A percentile compares a stretch with the other conserved stretches of the same genome.
Conservation (phyloP, 2,797 vertebrate species). For the Apodemus agrarius region DNA sequence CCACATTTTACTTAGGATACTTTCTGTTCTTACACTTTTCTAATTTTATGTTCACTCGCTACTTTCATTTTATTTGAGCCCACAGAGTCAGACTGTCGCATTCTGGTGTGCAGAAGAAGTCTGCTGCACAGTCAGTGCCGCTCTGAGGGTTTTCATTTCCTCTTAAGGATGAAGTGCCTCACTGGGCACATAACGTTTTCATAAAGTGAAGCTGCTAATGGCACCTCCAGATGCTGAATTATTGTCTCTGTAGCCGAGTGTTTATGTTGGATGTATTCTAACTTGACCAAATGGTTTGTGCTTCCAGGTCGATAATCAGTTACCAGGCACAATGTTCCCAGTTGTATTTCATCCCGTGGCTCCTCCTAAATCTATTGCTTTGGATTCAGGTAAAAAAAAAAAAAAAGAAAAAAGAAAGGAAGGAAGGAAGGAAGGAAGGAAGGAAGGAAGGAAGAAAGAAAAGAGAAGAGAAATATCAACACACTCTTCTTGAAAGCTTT, state of each 20-base stretch:
- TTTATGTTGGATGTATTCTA: not conserved
- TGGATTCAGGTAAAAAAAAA: slow-evolving; percentile 94
- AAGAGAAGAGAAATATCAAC: not conserved
- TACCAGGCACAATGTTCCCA: slow-evolving; percentile 96
- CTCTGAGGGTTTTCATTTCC: not conserved
- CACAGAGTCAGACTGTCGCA: not conserved
- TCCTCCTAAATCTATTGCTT: slow-evolving; percentile 96
- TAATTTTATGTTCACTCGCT: slow-evolving; percentile 19
- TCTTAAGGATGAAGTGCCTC: not conserved
- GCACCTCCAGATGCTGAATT: not conserved
- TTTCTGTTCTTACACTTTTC: not conserved
- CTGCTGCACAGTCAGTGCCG: not conserved
- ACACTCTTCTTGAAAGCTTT: not conserved
- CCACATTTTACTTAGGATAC: not conserved
- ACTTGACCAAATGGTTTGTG: not conserved
- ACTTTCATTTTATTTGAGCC: slow-evolving; percentile 34
- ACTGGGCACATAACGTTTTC: not conserved
- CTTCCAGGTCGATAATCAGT: slow-evolving; percentile 95
- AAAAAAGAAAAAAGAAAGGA: not conserved
- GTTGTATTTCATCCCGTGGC: slow-evolving; percentile 97
- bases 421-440: no score
- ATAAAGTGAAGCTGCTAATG: not conserved
- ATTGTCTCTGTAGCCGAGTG: not conserved
- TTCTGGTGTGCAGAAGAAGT: not conserved
- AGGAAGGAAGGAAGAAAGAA: no score